Evolutionary conservation across 2,888 invertebrate genomes (phyloP).

Genomic region (Smittia sp.): DNA sequence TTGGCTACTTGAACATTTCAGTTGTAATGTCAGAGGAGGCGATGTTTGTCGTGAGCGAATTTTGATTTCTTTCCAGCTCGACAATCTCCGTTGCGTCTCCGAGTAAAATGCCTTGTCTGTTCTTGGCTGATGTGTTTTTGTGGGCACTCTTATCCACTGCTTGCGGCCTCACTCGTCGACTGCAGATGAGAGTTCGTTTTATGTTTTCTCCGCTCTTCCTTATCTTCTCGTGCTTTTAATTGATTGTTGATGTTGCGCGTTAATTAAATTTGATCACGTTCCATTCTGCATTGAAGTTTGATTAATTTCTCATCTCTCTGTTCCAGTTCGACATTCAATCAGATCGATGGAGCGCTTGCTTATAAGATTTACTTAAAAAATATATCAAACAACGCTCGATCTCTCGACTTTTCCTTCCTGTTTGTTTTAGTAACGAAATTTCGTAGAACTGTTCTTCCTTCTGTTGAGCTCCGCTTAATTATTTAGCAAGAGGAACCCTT

Average conservation of each 20-base stretch:
- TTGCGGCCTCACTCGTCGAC: background rate
- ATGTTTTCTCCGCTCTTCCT: background rate
- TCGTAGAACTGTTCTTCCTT: background rate
- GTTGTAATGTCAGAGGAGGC: slow-evolving; percentile 52
- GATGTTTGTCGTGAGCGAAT: slow-evolving; percentile 55
- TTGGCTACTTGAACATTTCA: slow-evolving; percentile 57
- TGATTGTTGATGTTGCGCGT: slow-evolving; percentile 34
- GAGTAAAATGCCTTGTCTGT: background rate
- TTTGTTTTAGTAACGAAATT: background rate
- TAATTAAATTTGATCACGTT: slow-evolving; percentile 40
- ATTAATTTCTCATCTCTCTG: slow-evolving; percentile 25
- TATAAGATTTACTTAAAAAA: background rate
- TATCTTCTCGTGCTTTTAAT: slow-evolving; percentile 15
- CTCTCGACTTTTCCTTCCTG: background rate
- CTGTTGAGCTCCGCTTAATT: slow-evolving; percentile 1
- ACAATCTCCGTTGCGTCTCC: background rate
- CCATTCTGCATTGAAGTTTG: slow-evolving; percentile 38
- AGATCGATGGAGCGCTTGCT: background rate
- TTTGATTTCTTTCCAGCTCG: slow-evolving; percentile 44
- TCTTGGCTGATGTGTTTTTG: background rate
- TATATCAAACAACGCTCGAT: background rate
- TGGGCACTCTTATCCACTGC: background rate
- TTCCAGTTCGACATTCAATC: background rate
- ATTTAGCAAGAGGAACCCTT: slow-evolving; percentile 17
- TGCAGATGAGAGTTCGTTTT: slow-evolving; percentile 4